phyloP scores from a whole-genome alignment of 2,113 vertebrate species.

The Pseudopodoces humilis region DNA sequence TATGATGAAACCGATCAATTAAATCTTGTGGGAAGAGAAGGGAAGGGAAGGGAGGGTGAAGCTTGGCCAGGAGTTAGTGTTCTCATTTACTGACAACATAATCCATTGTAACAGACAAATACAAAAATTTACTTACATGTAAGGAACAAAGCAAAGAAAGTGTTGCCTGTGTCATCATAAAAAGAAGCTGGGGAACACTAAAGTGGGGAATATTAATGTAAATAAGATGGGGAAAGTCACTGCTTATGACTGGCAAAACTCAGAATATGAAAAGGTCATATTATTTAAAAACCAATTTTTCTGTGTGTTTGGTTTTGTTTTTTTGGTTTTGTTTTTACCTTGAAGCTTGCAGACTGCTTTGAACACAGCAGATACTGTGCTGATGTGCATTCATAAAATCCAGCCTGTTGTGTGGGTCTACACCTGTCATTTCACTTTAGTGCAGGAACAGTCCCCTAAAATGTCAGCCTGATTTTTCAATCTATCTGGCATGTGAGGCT shows the following conservation, averaged over 20 bases:
- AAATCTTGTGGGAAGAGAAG: conserved; percentile 64
- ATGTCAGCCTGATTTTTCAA: background rate
- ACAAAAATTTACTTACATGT: background rate
- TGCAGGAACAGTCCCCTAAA: background rate
- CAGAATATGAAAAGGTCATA: background rate
- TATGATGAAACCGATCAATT: conserved; percentile 83
- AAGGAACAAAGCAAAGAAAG: background rate
- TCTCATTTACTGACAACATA: background rate
- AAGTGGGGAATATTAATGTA: background rate
- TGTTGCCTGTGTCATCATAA: background rate
- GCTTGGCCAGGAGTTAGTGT: background rate
- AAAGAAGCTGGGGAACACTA: background rate
- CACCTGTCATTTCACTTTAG: background rate
- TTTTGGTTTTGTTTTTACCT: background rate
- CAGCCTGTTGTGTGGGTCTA: background rate
- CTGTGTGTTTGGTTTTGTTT: background rate
- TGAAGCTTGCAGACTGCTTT: background rate
- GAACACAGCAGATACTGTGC: background rate
- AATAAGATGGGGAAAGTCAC: background rate
- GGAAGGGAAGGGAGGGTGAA: background rate
- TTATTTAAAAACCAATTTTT: background rate
- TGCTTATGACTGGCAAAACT: background rate
- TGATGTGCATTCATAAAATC: background rate
- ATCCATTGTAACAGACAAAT: background rate
- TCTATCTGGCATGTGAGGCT: background rate